Evolutionary conservation across 2,113 vertebrate genomes (phyloP), one percentile per base, ranked within the genome.

Genomic region (Gadus chalcogrammus): DNA sequence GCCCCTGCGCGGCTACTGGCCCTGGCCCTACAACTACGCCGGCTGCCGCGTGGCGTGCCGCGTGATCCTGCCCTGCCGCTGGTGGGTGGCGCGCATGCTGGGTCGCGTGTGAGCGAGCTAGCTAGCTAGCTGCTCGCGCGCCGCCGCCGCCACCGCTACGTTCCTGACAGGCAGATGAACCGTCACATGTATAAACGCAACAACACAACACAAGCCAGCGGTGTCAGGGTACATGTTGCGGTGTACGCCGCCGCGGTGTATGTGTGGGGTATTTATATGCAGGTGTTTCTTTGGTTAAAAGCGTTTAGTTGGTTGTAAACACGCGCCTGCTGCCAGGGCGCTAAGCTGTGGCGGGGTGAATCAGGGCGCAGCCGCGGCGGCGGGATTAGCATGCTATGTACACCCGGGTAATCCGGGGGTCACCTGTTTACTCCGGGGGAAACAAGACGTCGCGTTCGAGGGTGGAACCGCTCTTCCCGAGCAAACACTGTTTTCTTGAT

Each of bases 21-120:
- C 95, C 0, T 97, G 95, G 94, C 95, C 96, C 0, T 98, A 96
- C 70, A 92, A 96, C 81, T 94, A 94, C 83, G 92, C 88, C 62
- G 96, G 96, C 3, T 99, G 97, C n/a, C 94, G 93, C 5, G 92
- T 91, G 0, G 95, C 91, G 61, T 98, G 96, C 81, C 86, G 95
- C 8, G 88, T 97, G 42, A 92, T 99, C 80, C 95, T 98, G 96
- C 96, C 97, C 0, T 98, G 96, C 79, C 94, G 92, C 86, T 98
- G 97, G 97, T 98, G 97, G 97, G 93, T 95, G 1, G 96, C 94
- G 63, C 95, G 96, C 0, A 95, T 98, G 78, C 76, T 97, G 82
- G 96, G 96, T 0, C 74, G 95, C 0, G 93, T 97, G 76, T 97
- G 88, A 92, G 22, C 71, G 7, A 61, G 24, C 56, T 24, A 24